Evolutionary conservation across 2,797 vertebrate species (phyloP).

Genomic region (Botia almorhae): DNA sequence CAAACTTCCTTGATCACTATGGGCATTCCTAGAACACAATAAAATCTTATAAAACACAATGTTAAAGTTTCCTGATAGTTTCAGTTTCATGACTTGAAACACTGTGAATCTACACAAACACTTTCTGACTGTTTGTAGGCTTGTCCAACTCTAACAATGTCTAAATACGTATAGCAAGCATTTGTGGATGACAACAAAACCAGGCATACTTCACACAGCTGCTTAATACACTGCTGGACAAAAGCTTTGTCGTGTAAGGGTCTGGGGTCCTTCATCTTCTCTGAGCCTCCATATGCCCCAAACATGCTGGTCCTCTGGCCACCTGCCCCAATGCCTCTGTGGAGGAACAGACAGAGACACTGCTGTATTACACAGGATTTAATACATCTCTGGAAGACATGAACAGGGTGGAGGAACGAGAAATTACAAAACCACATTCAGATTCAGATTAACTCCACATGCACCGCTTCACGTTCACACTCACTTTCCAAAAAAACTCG

Average conservation of each 20-base stretch:
- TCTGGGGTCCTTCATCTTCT: conserved; percentile 94
- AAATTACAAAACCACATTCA: background rate
- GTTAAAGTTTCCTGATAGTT: too few species aligned
- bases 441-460: background rate
- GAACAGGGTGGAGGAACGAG: background rate
- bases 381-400: background rate
- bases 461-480: conserved; percentile 56
- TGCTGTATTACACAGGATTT: background rate
- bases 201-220: conserved; percentile 87
- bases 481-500: conserved; percentile 88
- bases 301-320: conserved; percentile 85
- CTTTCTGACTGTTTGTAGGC: too few species aligned
- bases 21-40: too few species aligned
- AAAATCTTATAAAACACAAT: too few species aligned
- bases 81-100: too few species aligned
- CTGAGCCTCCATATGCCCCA: conserved; percentile 85
- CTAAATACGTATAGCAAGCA: too few species aligned
- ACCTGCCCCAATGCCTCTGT: conserved; percentile 81
- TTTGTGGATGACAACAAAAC: background rate
- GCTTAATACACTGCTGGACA: conserved; percentile 92
- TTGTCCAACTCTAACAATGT: too few species aligned
- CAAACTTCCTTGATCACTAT: background rate
- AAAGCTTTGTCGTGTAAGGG: conserved; percentile 94
- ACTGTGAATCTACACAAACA: too few species aligned
- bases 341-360: conserved; percentile 16